Evolutionary conservation across 2,113 vertebrate genomes (phyloP), one percentile per base, ranked within the genome.

Genomic region (Psilopogon haemacephalus): DNA sequence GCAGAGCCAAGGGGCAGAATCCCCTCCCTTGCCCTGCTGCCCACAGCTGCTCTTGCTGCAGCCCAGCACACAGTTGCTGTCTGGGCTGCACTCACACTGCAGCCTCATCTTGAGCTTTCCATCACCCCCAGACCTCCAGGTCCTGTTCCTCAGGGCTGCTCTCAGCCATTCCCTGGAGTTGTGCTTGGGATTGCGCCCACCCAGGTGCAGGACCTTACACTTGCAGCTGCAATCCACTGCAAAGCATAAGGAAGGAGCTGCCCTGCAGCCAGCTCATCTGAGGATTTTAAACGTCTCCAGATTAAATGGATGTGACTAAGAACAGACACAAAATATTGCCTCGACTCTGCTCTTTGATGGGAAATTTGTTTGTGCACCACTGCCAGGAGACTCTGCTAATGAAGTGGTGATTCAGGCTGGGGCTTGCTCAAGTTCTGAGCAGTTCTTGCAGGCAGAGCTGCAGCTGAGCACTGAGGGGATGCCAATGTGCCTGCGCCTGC

Each of bases 341-440:
- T 84, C 21, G 44, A 64, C 77, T 90, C 70, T 71, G 65, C 58
- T 71, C 78, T 52, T 67, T 68, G 77, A 48, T 26, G 50, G 80
- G 77, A 72, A 71, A 81, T 86, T 38, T 77, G 37, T 20, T 42
- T 17, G 46, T 3, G 3, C 65, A 33, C 33, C 65, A 63, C 4
- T 37, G 77, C 84, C 84, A 90, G 89, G 56, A 90, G 84, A 65
- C 70, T 16, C 8, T n/a, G 62, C 18, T 88, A 86, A 95, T 92
- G 59, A 90, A 90, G 81, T 42, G 62, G 65, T 27, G 86, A 15
- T 32, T 73, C 11, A 28, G 84, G 63, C 84, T 93, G 72, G 64
- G 92, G 86, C 58, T 79, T 32, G 27, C 82, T 90, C 86, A 48
- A 77, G 64, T 16, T 59, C 8, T 1, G 18, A 85, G 69, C 76